Evolutionary conservation across 2,797 vertebrate species (phyloP), one percentile per base, ranked within the genome.

Genomic region (Onychomys leucogaster): DNA sequence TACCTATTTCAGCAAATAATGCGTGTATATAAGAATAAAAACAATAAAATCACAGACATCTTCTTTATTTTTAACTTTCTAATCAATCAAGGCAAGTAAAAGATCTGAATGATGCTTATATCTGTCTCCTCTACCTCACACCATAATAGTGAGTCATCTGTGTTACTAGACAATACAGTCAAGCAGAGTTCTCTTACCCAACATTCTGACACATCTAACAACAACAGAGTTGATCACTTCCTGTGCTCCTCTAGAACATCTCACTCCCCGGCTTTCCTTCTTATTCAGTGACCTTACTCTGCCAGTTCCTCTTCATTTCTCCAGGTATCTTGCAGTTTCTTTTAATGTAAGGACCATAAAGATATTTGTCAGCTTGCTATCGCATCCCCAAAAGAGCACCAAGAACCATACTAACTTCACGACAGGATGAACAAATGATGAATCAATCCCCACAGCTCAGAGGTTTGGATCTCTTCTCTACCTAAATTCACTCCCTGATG

Each of bases 141-240:
- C 55, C 88, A 65, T 92, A 55, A 9, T 46, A 92, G 32, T 95
- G 78, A 95, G 76, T 92, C 91, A 95, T 84, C 86, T 94, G 80
- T 77, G 21, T 41, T 87, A 69, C n/a, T 43, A 92, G 73, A 97
- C 43, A 95, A 41, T 63, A 94, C 43, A 86, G 88, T 91, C 34
- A 78, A 91, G 73, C 77, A 59, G 17, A 46, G 69, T 75, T 84
- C 19, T 77, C 57, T 89, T 85, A 87, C 57, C 29, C 93, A 95
- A 94, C 63, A 89, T 21, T 75, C 90, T 82, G 82, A 96, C 59
- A 84, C 76, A 96, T 80, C 88, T 86, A 95, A 94, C 82, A 95
- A 85, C 69, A 90, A 71, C 71, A 94, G n/a, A 89, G 37, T 11
- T 1, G 49, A 52, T 89, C 75, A 55, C 49, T 90, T 82, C 71